These are phyloP conservation scores for Antheraea pernyi DNA, from an alignment of 1,140 invertebrate genomes.

Conservation along the genomic window DNA sequence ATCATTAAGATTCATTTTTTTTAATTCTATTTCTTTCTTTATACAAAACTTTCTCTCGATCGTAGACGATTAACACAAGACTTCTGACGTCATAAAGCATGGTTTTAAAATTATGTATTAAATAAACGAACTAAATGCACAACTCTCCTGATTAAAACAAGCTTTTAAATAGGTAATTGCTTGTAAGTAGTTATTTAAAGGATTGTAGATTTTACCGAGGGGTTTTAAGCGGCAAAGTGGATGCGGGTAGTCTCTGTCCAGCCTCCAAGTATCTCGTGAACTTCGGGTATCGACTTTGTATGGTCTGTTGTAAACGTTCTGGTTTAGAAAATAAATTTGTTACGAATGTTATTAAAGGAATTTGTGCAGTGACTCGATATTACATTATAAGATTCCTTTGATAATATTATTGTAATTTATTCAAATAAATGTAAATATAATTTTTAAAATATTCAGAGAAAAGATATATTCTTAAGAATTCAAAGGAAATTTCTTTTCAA, in stretches of 20 bases:
- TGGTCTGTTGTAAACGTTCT: slow-evolving; percentile 39
- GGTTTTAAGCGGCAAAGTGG: slow-evolving; percentile 51
- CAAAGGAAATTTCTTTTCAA: not conserved
- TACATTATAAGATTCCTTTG: not conserved
- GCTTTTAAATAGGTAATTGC: slow-evolving; percentile 48
- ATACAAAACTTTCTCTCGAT: slow-evolving; percentile 29
- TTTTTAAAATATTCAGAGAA: not conserved
- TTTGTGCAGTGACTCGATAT: not conserved
- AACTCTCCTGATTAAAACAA: slow-evolving; percentile 55
- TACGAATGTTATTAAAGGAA: not conserved
- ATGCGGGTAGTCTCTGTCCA: slow-evolving; percentile 56
- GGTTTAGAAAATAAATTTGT: not conserved
- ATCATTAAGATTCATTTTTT: slow-evolving; percentile 20
- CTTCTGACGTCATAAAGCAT: slow-evolving; percentile 50
- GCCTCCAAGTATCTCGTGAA: slow-evolving; percentile 71
- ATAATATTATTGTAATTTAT: not conserved
- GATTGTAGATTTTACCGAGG: slow-evolving; percentile 52
- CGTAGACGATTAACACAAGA: slow-evolving; percentile 19
- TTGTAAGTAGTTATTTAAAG: slow-evolving; percentile 64
- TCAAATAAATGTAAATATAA: not conserved
- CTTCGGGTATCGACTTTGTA: slow-evolving; percentile 42
- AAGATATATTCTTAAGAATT: not conserved
- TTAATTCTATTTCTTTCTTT: slow-evolving; percentile 31
- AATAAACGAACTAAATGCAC: slow-evolving; percentile 39
- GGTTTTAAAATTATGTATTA: slow-evolving; percentile 31